Conservation (phyloP, 2,113 vertebrate species). For the Gobiocypris rarus region DNA sequence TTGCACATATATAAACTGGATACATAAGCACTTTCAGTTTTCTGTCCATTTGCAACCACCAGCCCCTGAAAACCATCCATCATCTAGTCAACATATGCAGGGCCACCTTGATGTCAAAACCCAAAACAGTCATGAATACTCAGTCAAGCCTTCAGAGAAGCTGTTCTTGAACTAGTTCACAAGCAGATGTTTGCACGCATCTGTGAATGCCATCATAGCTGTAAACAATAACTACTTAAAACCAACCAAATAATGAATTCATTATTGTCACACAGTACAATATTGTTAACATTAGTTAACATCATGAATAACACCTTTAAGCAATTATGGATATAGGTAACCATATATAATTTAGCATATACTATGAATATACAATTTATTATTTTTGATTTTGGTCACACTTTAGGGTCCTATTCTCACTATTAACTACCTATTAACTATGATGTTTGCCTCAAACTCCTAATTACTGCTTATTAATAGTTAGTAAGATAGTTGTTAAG, state of each 20-base stretch:
- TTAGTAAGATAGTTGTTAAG: too few species aligned
- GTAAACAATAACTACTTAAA: not conserved
- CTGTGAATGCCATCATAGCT: not conserved
- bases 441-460: too few species aligned
- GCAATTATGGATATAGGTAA: not conserved
- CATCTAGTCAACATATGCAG: conserved; percentile 41
- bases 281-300: not conserved
- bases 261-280: not conserved
- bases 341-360: not conserved
- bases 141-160: not conserved
- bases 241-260: not conserved
- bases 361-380: not conserved
- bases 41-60: conserved; percentile 14
- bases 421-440: too few species aligned
- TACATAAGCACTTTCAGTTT: conserved; percentile 29
- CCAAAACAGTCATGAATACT: conserved; percentile 34
- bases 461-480: too few species aligned
- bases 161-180: not conserved
- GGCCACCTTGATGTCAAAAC: conserved; percentile 45
- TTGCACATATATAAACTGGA: conserved; percentile 22
- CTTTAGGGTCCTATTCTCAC: too few species aligned
- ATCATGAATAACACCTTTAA: not conserved
- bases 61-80: conserved; percentile 46
- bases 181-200: not conserved
- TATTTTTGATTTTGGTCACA: not conserved